These are phyloP conservation scores for Drosophila hydei DNA, from an alignment of 1,140 invertebrate species.

Conservation along the genomic window DNA sequence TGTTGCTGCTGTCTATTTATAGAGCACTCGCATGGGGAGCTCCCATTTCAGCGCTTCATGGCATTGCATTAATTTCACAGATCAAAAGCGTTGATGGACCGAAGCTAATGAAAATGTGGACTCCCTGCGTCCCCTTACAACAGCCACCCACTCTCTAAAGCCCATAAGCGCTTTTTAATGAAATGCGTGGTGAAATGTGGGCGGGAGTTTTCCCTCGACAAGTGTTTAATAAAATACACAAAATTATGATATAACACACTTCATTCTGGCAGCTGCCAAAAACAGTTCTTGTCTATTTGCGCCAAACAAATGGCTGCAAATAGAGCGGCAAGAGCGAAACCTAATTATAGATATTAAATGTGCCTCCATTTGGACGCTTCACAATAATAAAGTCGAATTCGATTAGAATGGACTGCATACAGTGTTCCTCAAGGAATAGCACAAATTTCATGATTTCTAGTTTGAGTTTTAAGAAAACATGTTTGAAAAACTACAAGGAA, in stretches of 20 bases:
- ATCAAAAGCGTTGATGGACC: constrained; percentile 71
- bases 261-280: constrained; percentile 36
- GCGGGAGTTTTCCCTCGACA: constrained; percentile 37
- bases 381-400: no score
- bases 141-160: background rate
- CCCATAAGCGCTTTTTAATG: constrained; percentile 72
- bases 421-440: no score
- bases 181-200: constrained; percentile 55
- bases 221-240: constrained; percentile 49
- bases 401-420: no score
- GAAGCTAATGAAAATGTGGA: constrained; percentile 71
- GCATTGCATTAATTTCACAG: constrained; percentile 76
- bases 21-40: constrained; percentile 39
- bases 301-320: constrained; percentile 27
- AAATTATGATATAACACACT: constrained; percentile 42
- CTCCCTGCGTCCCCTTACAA: background rate
- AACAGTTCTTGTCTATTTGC: background rate
- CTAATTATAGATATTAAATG: constrained; percentile 4
- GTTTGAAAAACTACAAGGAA: no score
- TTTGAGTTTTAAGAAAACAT: no score
- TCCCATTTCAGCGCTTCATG: constrained; percentile 54
- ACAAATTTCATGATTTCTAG: no score
- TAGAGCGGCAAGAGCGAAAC: constrained; percentile 17
- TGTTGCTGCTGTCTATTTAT: constrained; percentile 66
- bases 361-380: background rate